Percentiles rank a stretch among this genome's conserved stretches.
These are phyloP conservation scores for Caenorhabditis latens DNA, from an alignment of 1,140 invertebrate genomes.

Conservation along the genomic window DNA sequence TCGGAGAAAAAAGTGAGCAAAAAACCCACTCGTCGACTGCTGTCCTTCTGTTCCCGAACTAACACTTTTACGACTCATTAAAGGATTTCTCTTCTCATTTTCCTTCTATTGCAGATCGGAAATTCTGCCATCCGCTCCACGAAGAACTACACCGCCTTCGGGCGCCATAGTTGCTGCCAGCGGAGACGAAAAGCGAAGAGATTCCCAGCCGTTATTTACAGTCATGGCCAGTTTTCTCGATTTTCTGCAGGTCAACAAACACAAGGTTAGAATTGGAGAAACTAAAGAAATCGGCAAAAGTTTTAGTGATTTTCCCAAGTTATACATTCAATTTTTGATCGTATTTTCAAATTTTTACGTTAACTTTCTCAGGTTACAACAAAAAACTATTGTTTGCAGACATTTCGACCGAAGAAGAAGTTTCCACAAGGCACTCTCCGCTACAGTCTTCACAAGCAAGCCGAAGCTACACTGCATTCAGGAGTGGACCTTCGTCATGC, in stretches of 20 bases:
- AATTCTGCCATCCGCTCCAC: conserved; percentile 36
- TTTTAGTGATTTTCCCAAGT: background rate
- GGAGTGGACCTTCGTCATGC: conserved; percentile 89
- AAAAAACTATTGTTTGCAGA: conserved; percentile 80
- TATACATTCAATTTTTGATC: background rate
- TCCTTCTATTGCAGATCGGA: conserved; percentile 21
- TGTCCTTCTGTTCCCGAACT: conserved; percentile 15
- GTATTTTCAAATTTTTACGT: background rate
- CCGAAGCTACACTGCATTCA: conserved; percentile 92
- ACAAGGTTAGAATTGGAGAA: conserved; percentile 70
- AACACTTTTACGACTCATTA: conserved; percentile 33
- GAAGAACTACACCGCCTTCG: conserved; percentile 36
- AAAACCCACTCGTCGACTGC: background rate
- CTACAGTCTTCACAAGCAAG: conserved; percentile 92
- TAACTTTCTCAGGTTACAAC: no score
- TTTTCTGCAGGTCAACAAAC: conserved; percentile 77
- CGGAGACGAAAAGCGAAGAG: conserved; percentile 46
- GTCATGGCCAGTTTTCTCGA: conserved; percentile 73
- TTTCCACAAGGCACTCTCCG: conserved; percentile 91
- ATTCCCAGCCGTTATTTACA: conserved; percentile 25
- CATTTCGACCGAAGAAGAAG: conserved; percentile 89
- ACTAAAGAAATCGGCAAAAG: background rate
- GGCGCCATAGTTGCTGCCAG: background rate
- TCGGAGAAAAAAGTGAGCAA: conserved; percentile 10
- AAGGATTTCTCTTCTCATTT: conserved; percentile 1